Evolutionary conservation across 2,797 vertebrate species (phyloP).

Genomic region (Loriculus beryllinus): DNA sequence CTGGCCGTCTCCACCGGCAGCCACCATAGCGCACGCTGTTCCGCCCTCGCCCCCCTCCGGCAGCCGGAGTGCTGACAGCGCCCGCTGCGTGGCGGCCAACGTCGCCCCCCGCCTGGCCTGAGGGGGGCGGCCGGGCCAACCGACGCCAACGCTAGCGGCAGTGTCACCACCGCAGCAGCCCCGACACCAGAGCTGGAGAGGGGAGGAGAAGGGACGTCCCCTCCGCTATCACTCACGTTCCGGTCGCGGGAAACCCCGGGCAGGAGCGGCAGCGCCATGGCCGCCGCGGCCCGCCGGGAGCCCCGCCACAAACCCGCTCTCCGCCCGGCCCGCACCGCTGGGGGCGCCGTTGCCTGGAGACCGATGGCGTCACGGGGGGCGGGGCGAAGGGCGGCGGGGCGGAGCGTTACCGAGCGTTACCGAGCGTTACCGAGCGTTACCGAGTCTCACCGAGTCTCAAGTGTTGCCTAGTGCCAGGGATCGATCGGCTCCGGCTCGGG

Average conservation of each 20-base stretch:
- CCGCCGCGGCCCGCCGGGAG: background rate
- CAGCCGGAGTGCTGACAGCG: too few species aligned
- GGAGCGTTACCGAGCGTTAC: background rate
- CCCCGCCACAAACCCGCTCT: background rate
- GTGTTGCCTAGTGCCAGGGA: too few species aligned
- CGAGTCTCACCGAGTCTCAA: too few species aligned
- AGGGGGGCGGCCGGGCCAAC: too few species aligned
- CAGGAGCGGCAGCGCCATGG: constrained; percentile 82
- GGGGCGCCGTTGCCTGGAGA: constrained; percentile 55
- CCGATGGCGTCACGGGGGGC: background rate
- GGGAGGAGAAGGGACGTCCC: background rate
- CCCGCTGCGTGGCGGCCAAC: too few species aligned
- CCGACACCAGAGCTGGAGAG: background rate
- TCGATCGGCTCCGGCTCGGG: too few species aligned
- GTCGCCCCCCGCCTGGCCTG: background rate
- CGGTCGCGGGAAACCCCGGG: constrained; percentile 74
- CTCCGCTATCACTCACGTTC: constrained; percentile 78
- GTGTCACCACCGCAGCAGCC: background rate
- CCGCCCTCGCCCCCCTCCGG: background rate
- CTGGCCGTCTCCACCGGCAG: background rate
- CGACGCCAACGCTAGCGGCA: background rate
- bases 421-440: background rate
- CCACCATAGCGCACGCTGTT: background rate
- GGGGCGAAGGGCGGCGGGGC: background rate
- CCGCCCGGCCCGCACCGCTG: background rate